Base-by-base conservation (phyloP, 2,888 invertebrate species). In the Electrophaes corylata region DNA sequence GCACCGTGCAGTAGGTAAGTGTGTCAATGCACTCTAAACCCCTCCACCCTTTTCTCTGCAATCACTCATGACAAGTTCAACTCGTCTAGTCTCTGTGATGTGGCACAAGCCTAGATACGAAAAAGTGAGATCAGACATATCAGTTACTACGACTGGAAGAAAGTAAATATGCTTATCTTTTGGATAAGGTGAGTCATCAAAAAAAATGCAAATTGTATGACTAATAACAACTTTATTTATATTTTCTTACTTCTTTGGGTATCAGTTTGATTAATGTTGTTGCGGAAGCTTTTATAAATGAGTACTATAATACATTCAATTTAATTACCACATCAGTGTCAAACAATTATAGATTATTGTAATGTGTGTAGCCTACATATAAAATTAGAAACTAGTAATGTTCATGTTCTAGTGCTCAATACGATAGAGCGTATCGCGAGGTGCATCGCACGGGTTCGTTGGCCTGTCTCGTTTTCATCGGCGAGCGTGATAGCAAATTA, bases 1-100 rank as follows among this genome's bases (percentile, higher is more conserved):
- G 86, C 88, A 86, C 78, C 81, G 76, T 82, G 83, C 85, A 88
- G 86, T 91, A 87, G 90, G 91, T 90, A 91, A 91, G 88, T 91
- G 73, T 88, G 91, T 85, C 91, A 86, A 88, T 89, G 91, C 88
- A 90, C 91, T 90, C 85, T 78, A 78, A 82, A 84, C 87, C 86
- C 85, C 87, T 76, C 84, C 75, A 74, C 75, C 73, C 71, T 81
- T 83, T 78, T 82, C 79, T 82, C 77, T 78, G 83, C 82, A 84
- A 86, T 87, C 84, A 84, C 82, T 87, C 83, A 84, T 86, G 82
- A 83, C 84, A 84, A 86, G 85, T 85, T 86, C 82, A 83, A 75
- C 81, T 77, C 69, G 81, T 82, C 82, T 87, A 83, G 81, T 75
- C 69, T 65, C 56, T 46, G 54, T 57, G 18, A 78, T 74, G 68